Evolutionary conservation across 2,888 invertebrate species (phyloP), one percentile per base, ranked within the genome.

Genomic region (Hirtodrosophila cameraria): DNA sequence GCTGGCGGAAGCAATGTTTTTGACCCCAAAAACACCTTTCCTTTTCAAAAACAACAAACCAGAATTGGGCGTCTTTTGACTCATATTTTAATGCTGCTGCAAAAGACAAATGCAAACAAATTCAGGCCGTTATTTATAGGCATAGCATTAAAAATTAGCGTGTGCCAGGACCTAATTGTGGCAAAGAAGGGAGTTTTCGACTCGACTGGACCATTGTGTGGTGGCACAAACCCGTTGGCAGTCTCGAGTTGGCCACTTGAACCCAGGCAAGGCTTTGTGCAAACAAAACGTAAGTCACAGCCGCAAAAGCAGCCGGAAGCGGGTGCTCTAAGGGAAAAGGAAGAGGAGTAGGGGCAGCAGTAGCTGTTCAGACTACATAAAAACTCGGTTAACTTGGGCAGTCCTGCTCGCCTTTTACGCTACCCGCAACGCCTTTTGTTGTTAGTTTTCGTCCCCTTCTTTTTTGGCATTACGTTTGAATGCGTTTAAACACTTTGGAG

Each of bases 261-360:
- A 54, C 54, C 67, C 45, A n/a, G 7, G 25, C 35, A 36, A 28
- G 58, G 59, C 55, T 76, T 62, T 63, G 66, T 67, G 60, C 77
- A 79, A 81, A 77, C 71, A 78, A 75, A 68, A 54, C 65, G 68
- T 62, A 75, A 72, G 83, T 82, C 83, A 85, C 52, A 54, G 80
- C 59, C 59, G 53, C 72, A 75, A 75, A 62, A 57, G 60, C 46
- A 57, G 35, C 54, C 69, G 72, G 75, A 71, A 69, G 57, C 48
- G 36, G 46, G 27, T 43, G 27, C 50, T 36, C 30, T 20, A 39
- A 41, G 41, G 27, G 6, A n/a, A 23, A 28, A 28, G 7, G 15
- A 20, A 30, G n/a, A 20, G 28, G 33, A 25, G 16, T 13, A n/a
- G n/a, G 8, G 9, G 20, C 7, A 12, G 23, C 20, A 18, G 15